These are phyloP conservation scores for Lasiommata megera DNA, from an alignment of 2,888 invertebrate genomes.

Conservation along the genomic window DNA sequence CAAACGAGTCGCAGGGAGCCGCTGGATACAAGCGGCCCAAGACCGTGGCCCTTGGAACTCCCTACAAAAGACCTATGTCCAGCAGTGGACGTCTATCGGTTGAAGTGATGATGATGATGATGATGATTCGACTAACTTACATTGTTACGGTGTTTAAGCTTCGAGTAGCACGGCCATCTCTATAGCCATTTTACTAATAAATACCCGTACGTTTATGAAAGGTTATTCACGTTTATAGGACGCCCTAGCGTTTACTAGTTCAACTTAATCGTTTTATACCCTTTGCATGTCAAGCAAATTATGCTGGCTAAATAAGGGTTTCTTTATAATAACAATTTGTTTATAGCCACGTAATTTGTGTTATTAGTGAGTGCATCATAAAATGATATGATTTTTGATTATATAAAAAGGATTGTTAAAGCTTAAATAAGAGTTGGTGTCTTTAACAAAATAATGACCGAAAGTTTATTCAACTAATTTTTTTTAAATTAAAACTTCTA, in stretches of 20 bases:
- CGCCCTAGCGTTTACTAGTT: background rate
- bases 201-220: background rate
- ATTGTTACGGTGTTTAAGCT: background rate
- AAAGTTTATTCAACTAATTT: too few species aligned
- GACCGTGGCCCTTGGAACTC: too few species aligned
- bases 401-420: too few species aligned
- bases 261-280: constrained; percentile 8
- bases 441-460: too few species aligned
- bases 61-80: too few species aligned
- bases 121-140: background rate
- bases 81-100: too few species aligned
- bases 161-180: background rate
- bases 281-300: background rate
- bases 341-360: background rate
- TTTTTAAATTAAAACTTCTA: too few species aligned
- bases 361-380: background rate
- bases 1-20: too few species aligned
- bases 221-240: constrained; percentile 1
- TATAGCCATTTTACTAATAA: background rate
- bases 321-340: background rate
- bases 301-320: background rate
- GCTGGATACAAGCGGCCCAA: too few species aligned
- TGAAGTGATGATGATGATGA: too few species aligned
- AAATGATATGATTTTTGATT: background rate
- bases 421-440: too few species aligned